These are phyloP conservation scores for Mamestra brassicae DNA, from an alignment of 2,888 invertebrate species.

Conservation along the genomic window DNA sequence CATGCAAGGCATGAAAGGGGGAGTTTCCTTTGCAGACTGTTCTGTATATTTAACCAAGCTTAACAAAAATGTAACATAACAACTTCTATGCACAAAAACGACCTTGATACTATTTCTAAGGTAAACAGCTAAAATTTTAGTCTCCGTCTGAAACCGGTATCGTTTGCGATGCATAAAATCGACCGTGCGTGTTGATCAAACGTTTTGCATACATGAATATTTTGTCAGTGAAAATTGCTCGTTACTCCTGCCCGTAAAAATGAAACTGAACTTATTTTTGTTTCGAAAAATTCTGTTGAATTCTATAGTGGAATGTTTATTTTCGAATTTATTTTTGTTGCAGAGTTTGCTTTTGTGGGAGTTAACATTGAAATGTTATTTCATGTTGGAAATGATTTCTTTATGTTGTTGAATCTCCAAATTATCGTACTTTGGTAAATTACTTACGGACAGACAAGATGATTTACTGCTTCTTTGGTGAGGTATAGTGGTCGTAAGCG, in stretches of 20 bases:
- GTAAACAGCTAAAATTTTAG: constrained; percentile 32
- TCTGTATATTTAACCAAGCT: not conserved
- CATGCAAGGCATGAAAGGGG: too few relatives aligned
- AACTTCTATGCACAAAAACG: not conserved
- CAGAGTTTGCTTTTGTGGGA: constrained; percentile 1
- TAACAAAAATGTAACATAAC: not conserved
- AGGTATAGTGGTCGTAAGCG: not conserved
- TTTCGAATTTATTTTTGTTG: constrained; percentile 8
- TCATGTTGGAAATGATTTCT: not conserved
- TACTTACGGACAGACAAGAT: not conserved
- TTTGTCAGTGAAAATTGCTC: constrained; percentile 32
- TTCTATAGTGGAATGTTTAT: constrained; percentile 22
- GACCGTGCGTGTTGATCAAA: constrained; percentile 51
- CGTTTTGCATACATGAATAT: constrained; percentile 68
- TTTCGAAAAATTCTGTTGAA: constrained; percentile 16
- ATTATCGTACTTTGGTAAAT: not conserved
- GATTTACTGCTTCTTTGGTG: not conserved
- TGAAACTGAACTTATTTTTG: constrained; percentile 1
- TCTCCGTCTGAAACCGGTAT: constrained; percentile 29
- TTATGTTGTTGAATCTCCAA: not conserved
- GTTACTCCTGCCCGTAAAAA: constrained; percentile 34
- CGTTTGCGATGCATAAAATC: constrained; percentile 46
- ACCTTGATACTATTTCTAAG: constrained; percentile 39
- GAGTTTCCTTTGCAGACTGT: not conserved
- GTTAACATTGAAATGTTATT: not conserved